phyloP scores from a whole-genome alignment of 1,140 invertebrate species.

The Drosophila ogumai region DNA sequence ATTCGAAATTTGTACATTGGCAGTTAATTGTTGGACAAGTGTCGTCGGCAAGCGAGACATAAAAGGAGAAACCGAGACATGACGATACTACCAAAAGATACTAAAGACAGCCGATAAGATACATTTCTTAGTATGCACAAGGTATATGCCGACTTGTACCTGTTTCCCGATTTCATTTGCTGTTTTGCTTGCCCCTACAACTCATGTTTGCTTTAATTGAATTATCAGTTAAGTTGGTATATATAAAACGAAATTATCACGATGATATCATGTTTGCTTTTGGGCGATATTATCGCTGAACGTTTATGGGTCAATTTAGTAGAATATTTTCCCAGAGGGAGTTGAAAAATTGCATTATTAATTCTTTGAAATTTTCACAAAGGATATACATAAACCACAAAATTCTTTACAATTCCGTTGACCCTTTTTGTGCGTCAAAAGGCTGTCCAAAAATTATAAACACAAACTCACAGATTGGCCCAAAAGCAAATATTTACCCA shows the following conservation, averaged over 20 bases:
- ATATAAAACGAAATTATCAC: slow-evolving; percentile 43
- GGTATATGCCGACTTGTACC: slow-evolving; percentile 5
- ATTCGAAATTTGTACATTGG: slow-evolving; percentile 55
- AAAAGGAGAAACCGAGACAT: slow-evolving; percentile 45
- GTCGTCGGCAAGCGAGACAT: slow-evolving; percentile 25
- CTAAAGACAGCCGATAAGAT: slow-evolving; percentile 71
- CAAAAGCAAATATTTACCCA: slow-evolving; percentile 60
- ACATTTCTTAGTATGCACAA: slow-evolving; percentile 42
- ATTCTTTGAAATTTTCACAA: background rate
- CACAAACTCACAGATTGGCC: slow-evolving; percentile 14
- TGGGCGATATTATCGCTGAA: slow-evolving; percentile 30
- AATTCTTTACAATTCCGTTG: slow-evolving; percentile 28
- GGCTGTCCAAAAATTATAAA: slow-evolving; percentile 23
- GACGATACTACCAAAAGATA: slow-evolving; percentile 59
- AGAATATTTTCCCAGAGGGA: background rate
- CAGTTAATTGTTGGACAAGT: slow-evolving; percentile 67
- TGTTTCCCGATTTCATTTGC: slow-evolving; percentile 30
- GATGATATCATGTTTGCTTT: slow-evolving; percentile 64
- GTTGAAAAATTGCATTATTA: background rate
- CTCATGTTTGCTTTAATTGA: slow-evolving; percentile 73
- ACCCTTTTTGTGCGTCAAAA: slow-evolving; percentile 56
- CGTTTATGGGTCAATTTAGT: slow-evolving; percentile 14
- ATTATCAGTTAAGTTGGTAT: slow-evolving; percentile 65
- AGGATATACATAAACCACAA: slow-evolving; percentile 1
- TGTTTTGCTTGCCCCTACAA: slow-evolving; percentile 17